These are phyloP conservation scores for Caenorhabditis imperialis DNA, from an alignment of 2,888 invertebrate species.

Conservation along the genomic window DNA sequence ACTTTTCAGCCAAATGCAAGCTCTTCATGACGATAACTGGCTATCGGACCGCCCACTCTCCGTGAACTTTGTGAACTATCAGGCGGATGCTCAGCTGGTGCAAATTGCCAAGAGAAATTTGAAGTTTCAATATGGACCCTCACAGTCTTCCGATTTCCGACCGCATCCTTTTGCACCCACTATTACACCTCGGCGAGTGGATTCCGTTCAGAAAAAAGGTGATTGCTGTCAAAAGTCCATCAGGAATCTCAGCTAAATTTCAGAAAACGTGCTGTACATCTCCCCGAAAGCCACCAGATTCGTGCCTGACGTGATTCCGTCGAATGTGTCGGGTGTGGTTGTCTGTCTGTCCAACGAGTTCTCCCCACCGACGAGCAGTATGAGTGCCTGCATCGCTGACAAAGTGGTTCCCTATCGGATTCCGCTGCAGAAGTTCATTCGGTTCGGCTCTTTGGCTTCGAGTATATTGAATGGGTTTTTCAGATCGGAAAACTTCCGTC, in stretches of 20 bases:
- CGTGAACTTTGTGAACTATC: constrained; percentile 42
- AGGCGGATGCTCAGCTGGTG: constrained; percentile 37
- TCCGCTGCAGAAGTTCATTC: constrained; percentile 26
- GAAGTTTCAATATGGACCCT: constrained; percentile 44
- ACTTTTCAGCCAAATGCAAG: constrained; percentile 41
- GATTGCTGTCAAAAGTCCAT: neutral
- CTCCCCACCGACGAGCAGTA: constrained; percentile 30
- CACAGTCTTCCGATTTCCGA: constrained; percentile 8
- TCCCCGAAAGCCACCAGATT: constrained; percentile 40
- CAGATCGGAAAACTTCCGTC: constrained; percentile 19
- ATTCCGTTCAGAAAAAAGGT: constrained; percentile 33
- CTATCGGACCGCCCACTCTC: constrained; percentile 19
- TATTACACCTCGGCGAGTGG: constrained; percentile 32
- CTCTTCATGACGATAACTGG: constrained; percentile 40
- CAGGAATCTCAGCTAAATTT: neutral
- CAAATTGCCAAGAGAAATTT: constrained; percentile 38
- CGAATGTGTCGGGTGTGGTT: constrained; percentile 20
- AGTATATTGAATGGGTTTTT: neutral
- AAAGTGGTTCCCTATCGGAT: constrained; percentile 31
- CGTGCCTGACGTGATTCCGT: constrained; percentile 23
- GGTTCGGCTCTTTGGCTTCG: constrained; percentile 22
- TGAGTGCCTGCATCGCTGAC: constrained; percentile 27
- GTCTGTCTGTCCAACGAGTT: constrained; percentile 41
- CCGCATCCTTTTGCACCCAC: constrained; percentile 41
- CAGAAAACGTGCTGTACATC: constrained; percentile 44